phyloP scores from a whole-genome alignment of 2,797 vertebrate genomes.

The Vireo griseus region DNA sequence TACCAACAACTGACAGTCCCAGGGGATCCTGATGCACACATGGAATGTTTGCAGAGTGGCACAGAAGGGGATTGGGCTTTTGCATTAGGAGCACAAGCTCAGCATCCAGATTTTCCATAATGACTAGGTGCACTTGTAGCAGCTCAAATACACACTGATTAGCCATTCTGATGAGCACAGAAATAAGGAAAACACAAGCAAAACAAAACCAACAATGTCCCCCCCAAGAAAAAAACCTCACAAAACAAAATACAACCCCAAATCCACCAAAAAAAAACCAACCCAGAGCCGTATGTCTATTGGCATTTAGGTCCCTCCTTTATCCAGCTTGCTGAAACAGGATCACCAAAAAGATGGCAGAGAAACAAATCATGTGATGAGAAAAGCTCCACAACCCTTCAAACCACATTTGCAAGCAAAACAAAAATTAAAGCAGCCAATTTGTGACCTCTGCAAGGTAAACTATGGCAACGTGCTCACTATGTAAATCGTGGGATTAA shows the following conservation, averaged over 20 bases:
- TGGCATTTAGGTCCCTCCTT: background rate
- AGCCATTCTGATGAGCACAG: background rate
- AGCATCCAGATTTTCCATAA: background rate
- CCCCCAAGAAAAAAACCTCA: accelerated
- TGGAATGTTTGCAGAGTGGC: background rate
- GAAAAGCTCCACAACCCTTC: background rate
- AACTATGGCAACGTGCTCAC: background rate
- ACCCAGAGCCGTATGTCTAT: background rate
- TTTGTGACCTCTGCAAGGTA: background rate
- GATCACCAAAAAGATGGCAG: background rate
- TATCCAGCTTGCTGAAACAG: background rate
- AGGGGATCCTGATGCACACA: background rate
- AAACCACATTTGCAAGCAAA: background rate
- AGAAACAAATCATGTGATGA: background rate
- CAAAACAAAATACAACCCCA: background rate
- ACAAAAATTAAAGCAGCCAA: background rate
- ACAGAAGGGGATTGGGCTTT: background rate
- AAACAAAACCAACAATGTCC: background rate
- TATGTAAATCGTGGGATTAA: background rate
- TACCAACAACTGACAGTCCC: background rate
- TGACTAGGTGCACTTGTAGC: background rate
- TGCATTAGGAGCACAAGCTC: background rate
- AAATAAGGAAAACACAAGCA: background rate
- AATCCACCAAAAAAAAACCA: background rate
- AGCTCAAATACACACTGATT: background rate